phyloP scores from a whole-genome alignment of 2,797 vertebrate species.

The Microtus obscurus region DNA sequence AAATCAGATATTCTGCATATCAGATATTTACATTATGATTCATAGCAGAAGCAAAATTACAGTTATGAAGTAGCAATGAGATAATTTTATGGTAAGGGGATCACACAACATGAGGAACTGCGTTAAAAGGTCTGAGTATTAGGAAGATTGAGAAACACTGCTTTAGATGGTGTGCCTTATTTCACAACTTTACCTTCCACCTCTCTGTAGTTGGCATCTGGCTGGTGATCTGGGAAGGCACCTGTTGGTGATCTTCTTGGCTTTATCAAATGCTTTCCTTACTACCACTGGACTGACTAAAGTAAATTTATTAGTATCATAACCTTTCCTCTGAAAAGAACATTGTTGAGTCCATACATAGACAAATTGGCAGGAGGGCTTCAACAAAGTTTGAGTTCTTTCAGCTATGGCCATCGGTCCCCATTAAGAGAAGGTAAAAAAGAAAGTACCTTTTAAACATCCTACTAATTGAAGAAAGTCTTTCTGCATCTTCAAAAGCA shows the following conservation, averaged over 20 bases:
- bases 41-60: not conserved
- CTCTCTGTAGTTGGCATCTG: not conserved
- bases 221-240: not conserved
- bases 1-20: not conserved
- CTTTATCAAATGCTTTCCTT: not conserved
- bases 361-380: not conserved
- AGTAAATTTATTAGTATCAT: not conserved
- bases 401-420: not conserved
- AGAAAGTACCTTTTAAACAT: not conserved
- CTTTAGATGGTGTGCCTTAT: not conserved
- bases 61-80: not conserved
- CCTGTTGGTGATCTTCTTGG: not conserved
- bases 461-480: not conserved
- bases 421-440: not conserved
- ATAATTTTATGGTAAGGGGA: not conserved
- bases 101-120: not conserved
- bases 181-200: not conserved
- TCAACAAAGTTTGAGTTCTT: conserved; percentile 50
- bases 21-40: not conserved
- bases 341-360: not conserved
- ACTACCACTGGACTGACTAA: not conserved
- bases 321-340: not conserved
- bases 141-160: not conserved
- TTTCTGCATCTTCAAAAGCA: not conserved
- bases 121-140: not conserved